A percentile compares a stretch with the other conserved stretches of the same genome.
These are phyloP conservation scores for Odiellus spinosus DNA, from an alignment of 2,888 invertebrate species.

Conservation along the genomic window DNA sequence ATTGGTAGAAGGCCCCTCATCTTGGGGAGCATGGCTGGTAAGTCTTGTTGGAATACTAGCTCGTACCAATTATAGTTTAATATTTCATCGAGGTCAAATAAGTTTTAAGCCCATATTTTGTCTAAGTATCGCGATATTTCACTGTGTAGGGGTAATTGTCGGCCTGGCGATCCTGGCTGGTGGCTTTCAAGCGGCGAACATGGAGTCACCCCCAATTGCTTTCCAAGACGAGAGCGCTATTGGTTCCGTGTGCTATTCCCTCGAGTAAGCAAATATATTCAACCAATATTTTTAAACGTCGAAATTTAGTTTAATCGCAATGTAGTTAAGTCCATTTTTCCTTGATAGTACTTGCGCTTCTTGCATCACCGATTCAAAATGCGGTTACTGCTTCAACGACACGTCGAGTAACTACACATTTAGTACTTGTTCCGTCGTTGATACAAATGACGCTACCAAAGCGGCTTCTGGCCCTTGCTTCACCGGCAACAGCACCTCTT, in stretches of 20 bases:
- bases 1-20: conserved; percentile 32
- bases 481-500: conserved; percentile 20
- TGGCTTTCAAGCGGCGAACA: conserved; percentile 32
- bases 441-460: conserved; percentile 23
- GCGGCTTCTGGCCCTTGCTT: conserved; percentile 27
- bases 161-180: conserved; percentile 30
- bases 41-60: neutral
- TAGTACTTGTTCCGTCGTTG: conserved; percentile 27
- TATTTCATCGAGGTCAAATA: too few species aligned
- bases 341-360: conserved; percentile 10
- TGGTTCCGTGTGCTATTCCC: conserved; percentile 8
- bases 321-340: too few species aligned
- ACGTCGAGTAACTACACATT: conserved; percentile 20
- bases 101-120: too few species aligned
- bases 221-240: conserved; percentile 7
- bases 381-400: conserved; percentile 14
- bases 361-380: conserved; percentile 5
- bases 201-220: conserved; percentile 27
- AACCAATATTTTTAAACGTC: too few species aligned
- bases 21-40: conserved; percentile 28
- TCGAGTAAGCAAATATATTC: conserved; percentile 6
- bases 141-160: conserved; percentile 25
- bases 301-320: too few species aligned
- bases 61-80: too few species aligned
- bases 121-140: too few species aligned